Conservation (phyloP, 2,888 invertebrate genomes). For the Pseudococcus jackbeardsleyi region DNA sequence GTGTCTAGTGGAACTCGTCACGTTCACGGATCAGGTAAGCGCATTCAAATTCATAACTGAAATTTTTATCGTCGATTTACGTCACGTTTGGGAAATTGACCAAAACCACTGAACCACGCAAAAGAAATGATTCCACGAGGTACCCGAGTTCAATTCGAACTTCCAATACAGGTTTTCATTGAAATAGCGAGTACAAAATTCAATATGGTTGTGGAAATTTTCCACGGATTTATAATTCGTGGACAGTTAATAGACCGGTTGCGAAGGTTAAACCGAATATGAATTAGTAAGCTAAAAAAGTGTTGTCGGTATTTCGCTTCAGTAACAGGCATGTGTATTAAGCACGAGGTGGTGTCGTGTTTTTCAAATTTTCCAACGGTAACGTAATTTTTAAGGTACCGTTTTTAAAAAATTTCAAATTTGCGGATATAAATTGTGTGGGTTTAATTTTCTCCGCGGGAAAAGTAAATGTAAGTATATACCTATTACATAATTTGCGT, state of each 20-base stretch:
- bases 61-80: too few relatives aligned
- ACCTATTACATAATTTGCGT: neutral
- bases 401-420: neutral
- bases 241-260: constrained; percentile 49
- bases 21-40: neutral
- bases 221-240: constrained; percentile 5
- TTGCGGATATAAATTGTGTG: neutral
- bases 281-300: constrained; percentile 36
- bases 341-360: neutral
- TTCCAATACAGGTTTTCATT: neutral
- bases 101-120: too few relatives aligned
- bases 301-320: neutral
- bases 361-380: neutral
- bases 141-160: too few relatives aligned
- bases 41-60: neutral
- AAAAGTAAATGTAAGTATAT: neutral
- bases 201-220: neutral
- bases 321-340: constrained; percentile 4
- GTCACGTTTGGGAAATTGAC: too few relatives aligned
- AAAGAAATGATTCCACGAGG: too few relatives aligned
- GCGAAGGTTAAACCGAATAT: constrained; percentile 49
- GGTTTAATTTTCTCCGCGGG: neutral
- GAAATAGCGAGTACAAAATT: neutral
- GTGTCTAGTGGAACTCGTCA: neutral
- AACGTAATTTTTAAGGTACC: neutral